phyloP scores from a whole-genome alignment of 2,113 vertebrate species.

The Tragelaphus buxtoni region DNA sequence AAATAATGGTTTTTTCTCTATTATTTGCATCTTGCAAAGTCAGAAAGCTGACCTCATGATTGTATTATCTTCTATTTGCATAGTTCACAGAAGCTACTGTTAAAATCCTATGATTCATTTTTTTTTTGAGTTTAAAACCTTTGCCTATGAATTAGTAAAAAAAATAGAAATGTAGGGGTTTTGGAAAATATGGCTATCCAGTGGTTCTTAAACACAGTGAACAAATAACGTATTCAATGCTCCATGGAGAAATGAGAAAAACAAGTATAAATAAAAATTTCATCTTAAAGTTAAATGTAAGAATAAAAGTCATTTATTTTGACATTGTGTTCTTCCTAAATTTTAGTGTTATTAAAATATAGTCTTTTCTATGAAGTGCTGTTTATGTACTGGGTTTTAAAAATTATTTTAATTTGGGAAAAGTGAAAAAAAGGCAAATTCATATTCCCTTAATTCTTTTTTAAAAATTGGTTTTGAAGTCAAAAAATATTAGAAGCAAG shows the following conservation, averaged over 20 bases:
- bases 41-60: not conserved
- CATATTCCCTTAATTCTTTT: not conserved
- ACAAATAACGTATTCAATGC: not conserved
- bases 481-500: not conserved
- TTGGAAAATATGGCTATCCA: not conserved
- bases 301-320: not conserved
- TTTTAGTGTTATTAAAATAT: not conserved
- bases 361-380: not conserved
- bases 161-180: not conserved
- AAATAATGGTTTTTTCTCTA: not conserved
- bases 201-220: not conserved
- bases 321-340: not conserved
- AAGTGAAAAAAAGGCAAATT: not conserved
- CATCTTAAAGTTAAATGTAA: not conserved
- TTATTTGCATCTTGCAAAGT: not conserved
- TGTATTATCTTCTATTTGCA: not conserved
- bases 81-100: not conserved
- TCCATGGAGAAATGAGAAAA: not conserved
- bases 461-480: not conserved
- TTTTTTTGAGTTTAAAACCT: not conserved
- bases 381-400: not conserved
- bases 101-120: not conserved
- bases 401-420: not conserved
- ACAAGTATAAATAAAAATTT: not conserved
- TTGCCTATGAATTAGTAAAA: not conserved